Evolutionary conservation across 2,113 vertebrate species (phyloP), one percentile per base, ranked within the genome.

Genomic region (Gavialis gangeticus): DNA sequence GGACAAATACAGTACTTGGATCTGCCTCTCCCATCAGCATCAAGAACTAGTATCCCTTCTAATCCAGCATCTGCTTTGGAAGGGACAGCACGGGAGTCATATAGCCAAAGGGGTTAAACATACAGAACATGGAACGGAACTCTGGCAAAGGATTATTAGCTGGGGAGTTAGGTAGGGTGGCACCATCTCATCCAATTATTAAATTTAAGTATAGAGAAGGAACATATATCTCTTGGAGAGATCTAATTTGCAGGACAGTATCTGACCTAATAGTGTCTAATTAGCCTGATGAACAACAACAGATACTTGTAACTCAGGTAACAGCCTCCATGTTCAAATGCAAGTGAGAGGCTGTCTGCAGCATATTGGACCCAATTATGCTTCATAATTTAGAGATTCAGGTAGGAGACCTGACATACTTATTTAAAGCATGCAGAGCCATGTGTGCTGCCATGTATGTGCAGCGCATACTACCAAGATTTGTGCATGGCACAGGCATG

Each of bases 221-320:
- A 73, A 46, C 46, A 27, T 71, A 67, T 4, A 2, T 28, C 91
- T 55, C 80, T 91, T 60, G 69, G 58, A 91, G 88, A 22, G 63
- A 87, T 77, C 88, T 66, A 88, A 93, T 85, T 27, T 63, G 54
- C 1, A 10, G 67, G 46, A 93, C 57, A 90, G 77, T 54, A 78
- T 67, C 28, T 89, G 92, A 90, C 94, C 91, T 10, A 55, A 1
- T 77, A 84, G 82, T 86, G 83, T 91, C 73, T 86, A 91, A 82
- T 92, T 79, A 95, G 62, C 86, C 92, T 54, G 88, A 22, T 87
- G 77, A 89, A 84, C 12, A 84, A 75, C 79, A 82, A 88, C 85
- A 90, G 88, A 77, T 55, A 79, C 60, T 93, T 79, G 79, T 16
- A 91, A 92, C 64, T 91, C 83, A 92, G 80, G 91, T 46, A 81